Evolutionary conservation across 2,797 vertebrate genomes (phyloP).

Genomic region (Anabacerthia variegaticeps): DNA sequence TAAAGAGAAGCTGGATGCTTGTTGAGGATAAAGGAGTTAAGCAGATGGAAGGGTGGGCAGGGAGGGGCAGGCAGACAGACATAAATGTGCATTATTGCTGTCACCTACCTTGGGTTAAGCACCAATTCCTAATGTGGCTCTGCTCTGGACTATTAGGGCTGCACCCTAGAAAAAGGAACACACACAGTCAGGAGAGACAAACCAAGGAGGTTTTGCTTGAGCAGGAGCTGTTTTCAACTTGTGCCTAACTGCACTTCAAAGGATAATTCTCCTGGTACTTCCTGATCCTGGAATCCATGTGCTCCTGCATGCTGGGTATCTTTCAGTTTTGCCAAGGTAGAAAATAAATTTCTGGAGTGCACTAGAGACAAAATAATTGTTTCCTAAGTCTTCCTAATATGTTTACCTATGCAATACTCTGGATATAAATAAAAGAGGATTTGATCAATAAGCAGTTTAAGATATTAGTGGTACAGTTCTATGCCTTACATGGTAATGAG

Average conservation of each 20-base stretch:
- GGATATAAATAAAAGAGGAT: background rate
- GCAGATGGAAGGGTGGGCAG: background rate
- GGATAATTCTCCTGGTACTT: background rate
- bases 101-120: background rate
- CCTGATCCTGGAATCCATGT: background rate
- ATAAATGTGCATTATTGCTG: background rate
- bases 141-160: slow-evolving; percentile 45
- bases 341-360: background rate
- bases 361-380: background rate
- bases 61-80: background rate
- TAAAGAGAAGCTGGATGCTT: background rate
- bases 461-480: background rate
- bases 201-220: background rate
- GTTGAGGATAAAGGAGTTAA: background rate
- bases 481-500: background rate
- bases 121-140: slow-evolving; percentile 34
- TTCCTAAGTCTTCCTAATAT: background rate
- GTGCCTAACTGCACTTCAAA: background rate
- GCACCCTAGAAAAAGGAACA: slow-evolving; percentile 38
- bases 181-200: background rate
- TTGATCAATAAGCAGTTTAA: background rate
- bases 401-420: background rate
- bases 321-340: background rate
- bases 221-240: background rate
- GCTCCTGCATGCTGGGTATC: background rate